Base-by-base conservation (phyloP, 2,888 invertebrate genomes). In the Pomacea canaliculata region DNA sequence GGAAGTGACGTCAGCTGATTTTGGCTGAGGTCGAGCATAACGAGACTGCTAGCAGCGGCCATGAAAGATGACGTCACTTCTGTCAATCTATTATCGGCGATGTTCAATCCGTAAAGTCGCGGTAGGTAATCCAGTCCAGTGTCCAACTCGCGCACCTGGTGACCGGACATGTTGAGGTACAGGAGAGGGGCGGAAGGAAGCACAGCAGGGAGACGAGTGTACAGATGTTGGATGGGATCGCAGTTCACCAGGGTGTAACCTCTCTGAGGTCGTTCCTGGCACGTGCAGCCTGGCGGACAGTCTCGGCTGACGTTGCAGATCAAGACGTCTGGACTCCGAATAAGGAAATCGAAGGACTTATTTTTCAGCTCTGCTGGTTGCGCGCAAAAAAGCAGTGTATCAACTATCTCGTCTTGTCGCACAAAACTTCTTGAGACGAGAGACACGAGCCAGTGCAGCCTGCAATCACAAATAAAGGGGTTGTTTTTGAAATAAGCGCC, bases 151-250 rank as follows among this genome's bases (percentile, higher is more conserved):
- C 48, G 68, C 68, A 68, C 23, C 12, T 46, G 37, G 19, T 68
- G 68, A 1, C 68, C 37, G 10, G 68, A 68, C 16, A 68, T 12
- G 68, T 68, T 68, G 27, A 68, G 68, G 68, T 68, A 68, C 37
- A 68, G 48, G 10, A 46, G 68, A 13, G 19, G 37, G 68, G 18
- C 48, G 27, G 37, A 19, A 19, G 68, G 68, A 4, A 68, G 37
- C 12, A 27, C 1, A 1, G 68, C 13, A 19, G 68, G 68, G 10
- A 68, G 68, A 12, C 37, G 68, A 12, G 68, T 68, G 68, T 68
- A 68, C 68, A 68, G 19, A 7, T 19, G 68, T 37, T 12, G 27
- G 23, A 3, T 27, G 27, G 68, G 68, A 12, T 68, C 68, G 19
- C 68, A 68, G 19, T 68, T 12, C 27, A 68, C 68, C 68, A 48